Percentiles rank a stretch among this genome's conserved stretches.
These are phyloP conservation scores for Eulemur coronatus DNA, from an alignment of 2,797 vertebrate genomes.

Conservation along the genomic window DNA sequence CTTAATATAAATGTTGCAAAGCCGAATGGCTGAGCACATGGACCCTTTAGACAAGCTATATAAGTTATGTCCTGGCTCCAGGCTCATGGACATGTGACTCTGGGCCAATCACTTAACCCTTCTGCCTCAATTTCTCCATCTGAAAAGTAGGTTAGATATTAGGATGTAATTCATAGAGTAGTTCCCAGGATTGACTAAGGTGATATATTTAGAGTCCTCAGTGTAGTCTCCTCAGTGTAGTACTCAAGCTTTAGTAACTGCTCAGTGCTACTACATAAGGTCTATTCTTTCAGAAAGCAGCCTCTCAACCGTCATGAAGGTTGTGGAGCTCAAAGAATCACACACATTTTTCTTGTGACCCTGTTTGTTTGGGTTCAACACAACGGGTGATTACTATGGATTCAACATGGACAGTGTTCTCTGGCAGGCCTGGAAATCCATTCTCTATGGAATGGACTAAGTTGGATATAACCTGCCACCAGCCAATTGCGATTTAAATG, in stretches of 20 bases:
- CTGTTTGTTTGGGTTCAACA: neutral
- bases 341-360: neutral
- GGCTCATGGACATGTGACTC: neutral
- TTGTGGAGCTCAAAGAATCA: neutral
- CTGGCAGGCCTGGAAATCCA: neutral
- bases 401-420: neutral
- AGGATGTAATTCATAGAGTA: neutral
- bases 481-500: conserved; percentile 61
- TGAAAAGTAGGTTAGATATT: neutral
- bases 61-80: neutral
- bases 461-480: neutral
- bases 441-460: conserved; percentile 49
- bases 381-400: neutral
- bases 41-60: neutral
- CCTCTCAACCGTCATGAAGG: neutral
- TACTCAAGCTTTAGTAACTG: neutral
- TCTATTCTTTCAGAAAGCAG: conserved; percentile 7
- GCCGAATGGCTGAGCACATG: neutral
- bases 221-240: neutral
- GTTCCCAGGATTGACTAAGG: neutral
- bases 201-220: neutral
- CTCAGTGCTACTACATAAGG: neutral
- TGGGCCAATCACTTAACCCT: neutral
- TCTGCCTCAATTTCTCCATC: neutral
- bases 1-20: neutral